Evolutionary conservation across 2,797 vertebrate genomes (phyloP), one percentile per base, ranked within the genome.

Genomic region (Paedocypris micromegethes): DNA sequence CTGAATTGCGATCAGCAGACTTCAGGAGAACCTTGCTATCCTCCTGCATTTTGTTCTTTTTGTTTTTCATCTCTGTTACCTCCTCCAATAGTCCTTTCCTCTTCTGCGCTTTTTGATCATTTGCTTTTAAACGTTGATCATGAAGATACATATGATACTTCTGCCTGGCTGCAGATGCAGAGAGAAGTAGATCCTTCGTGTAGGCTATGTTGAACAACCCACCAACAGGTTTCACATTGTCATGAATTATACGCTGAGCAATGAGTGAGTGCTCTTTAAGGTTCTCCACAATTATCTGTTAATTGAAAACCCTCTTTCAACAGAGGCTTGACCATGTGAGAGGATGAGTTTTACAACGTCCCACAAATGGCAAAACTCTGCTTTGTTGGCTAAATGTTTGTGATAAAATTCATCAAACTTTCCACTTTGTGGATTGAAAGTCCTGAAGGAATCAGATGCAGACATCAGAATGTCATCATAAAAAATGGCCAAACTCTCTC

Each of bases 101-200:
- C 58, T 71, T 75, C 73, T 57, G 67, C 66, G 57, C 42, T 7
- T 69, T 76, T 43, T 62, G 51, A 9, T 66, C 52, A 70, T 76
- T 58, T 66, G 63, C 62, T 40, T 70, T 73, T 58, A 54, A 8
- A 53, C 8, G 37, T 62, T 70, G 51, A 23, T 73, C 67, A 73
- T 70, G 51, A 51, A 70, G 46, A 46, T 66, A 57, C 40, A 65
- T 74, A 39, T 70, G 52, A 6, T 66, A 58, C 23, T 66, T 70
- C 52, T 70, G 62, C 23, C 66, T 70, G 9, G 62, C 62, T 63
- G 59, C 60, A 60, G 70, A 46, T 47, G 50, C 62, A 43, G 66
- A 66, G n/a, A 74, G 45, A 41, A 70, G 62, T n/a, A 63, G 43
- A 38, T 75, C 52, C 42, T 70, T 70, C 56, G 67, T 60, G 72